Evolutionary conservation across 2,797 vertebrate species (phyloP).

Genomic region (Neoniphon sammara): DNA sequence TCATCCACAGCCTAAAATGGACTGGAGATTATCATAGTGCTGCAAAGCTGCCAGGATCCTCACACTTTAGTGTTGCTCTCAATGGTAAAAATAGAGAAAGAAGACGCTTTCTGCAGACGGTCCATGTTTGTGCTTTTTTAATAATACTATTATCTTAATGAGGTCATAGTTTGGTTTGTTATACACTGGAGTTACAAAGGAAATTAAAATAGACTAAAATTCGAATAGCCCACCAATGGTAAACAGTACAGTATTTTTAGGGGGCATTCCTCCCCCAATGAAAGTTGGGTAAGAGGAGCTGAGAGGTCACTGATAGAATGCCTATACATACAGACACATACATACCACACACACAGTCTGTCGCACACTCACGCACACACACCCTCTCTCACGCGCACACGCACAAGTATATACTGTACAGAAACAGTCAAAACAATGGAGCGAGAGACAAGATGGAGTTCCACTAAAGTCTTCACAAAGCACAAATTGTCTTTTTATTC

Average conservation of each 20-base stretch:
- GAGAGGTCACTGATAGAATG: slow-evolving; percentile 99
- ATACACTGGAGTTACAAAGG: slow-evolving; percentile 99
- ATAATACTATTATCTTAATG: slow-evolving; percentile 99
- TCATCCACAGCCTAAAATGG: slow-evolving; percentile 60
- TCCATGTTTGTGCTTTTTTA: slow-evolving; percentile 99
- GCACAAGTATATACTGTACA: slow-evolving; percentile 92
- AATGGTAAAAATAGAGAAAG: slow-evolving; percentile 78
- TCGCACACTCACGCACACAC: slow-evolving; percentile 85
- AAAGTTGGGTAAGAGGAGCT: slow-evolving; percentile 85
- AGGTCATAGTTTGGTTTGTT: slow-evolving; percentile 99
- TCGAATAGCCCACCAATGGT: slow-evolving; percentile 96
- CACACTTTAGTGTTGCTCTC: slow-evolving; percentile 67
- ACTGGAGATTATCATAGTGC: slow-evolving; percentile 63
- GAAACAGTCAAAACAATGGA: slow-evolving; percentile 95
- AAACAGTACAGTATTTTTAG: slow-evolving; percentile 95
- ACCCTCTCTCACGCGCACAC: slow-evolving; percentile 81
- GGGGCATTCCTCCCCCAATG: slow-evolving; percentile 89
- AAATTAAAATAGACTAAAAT: slow-evolving; percentile 89
- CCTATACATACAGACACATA: slow-evolving; percentile 99
- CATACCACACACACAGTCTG: slow-evolving; percentile 87
- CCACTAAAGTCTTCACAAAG: slow-evolving; percentile 85
- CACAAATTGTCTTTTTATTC: slow-evolving; percentile 81
- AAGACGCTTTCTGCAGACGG: slow-evolving; percentile 94
- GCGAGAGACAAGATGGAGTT: slow-evolving; percentile 93
- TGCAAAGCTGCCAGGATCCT: slow-evolving; percentile 75